Base-by-base conservation (phyloP, 2,888 invertebrate species). In the Acronicta psi region DNA sequence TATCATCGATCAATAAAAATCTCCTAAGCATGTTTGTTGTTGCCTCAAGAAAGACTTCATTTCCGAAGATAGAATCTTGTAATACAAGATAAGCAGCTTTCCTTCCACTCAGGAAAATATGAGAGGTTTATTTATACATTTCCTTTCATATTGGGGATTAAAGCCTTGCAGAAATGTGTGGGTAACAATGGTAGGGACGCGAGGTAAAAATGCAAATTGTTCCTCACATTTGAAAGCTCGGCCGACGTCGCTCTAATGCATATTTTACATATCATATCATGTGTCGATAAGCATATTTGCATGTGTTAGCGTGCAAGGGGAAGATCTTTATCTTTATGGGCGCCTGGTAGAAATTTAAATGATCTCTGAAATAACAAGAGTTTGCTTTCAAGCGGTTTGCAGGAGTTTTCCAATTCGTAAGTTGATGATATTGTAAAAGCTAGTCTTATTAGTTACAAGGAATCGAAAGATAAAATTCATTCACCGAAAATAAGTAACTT, bases 191-290 rank as follows among this genome's bases (percentile, higher is more conserved):
- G 63, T 68, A 60, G 45, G 76, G 56, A n/a, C 20, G 47, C 23
- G 57, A 66, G 43, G 72, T 77, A 83, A 86, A 85, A 85, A 85
- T 86, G 84, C 62, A 86, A 86, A 86, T 84, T 79, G 75, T 77
- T 71, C 55, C 69, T 68, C 70, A 62, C 69, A 79, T 80, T 77
- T 77, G 60, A 77, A 75, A 81, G 71, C 75, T 54, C 55, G 57
- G 66, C 50, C 52, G 57, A 40, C 61, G 58, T 44, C 67, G 60
- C 61, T 73, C 70, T 80, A 81, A 82, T 81, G 81, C 79, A 82
- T 83, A 82, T 83, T 84, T 83, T 81, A 81, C 80, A 77, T 82
- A 76, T 62, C 77, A 79, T 75, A 79, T 75, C 75, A 80, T 81
- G 78, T 75, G 76, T 79, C 83, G 84, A 82, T 84, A 85, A 82